Evolutionary conservation across 2,888 invertebrate species (phyloP), one percentile per base, ranked within the genome.

Genomic region (Eupsilia transversa): DNA sequence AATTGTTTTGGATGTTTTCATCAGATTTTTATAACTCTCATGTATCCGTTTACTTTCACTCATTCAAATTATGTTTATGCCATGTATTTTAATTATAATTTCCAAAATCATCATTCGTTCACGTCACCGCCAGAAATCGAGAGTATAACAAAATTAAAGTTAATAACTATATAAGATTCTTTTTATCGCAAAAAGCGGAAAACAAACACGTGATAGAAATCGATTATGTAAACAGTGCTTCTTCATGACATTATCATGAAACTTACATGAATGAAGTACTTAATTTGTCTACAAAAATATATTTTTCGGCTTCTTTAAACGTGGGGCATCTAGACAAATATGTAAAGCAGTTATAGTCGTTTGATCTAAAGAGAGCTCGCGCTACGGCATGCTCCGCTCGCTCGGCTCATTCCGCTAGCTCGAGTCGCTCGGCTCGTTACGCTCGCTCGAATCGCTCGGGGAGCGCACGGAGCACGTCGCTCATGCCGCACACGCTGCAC

Each of bases 221-320:
- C 43, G 77, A 81, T 84, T 77, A 77, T 72, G 72, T 67, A 66
- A 69, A 68, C 46, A 49, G 67, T 72, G 56, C 60, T 85, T 68
- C 67, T 68, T 83, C 68, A 54, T 35, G 57, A 70, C 30, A 72
- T 70, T 69, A 66, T 52, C 63, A 75, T 59, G 38, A 61, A 69
- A 75, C 20, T 70, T 59, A 64, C 54, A 59, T 67, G 43, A 74
- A 52, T 65, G 41, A 66, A 84, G 66, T 72, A 84, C 57, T 38
- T 66, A 66, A 84, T 59, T 52, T 67, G 60, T 70, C 85, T 82
- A 84, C 82, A 82, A 84, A 82, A 82, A 82, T 82, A 82, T 83
- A 82, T 80, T 66, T 33, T 68, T 60, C 60, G 70, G 72, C 46
- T 84, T 81, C 35, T 69, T 66, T 70, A n/a, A 77, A 69, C 43